Base-by-base conservation (phyloP, 2,113 vertebrate genomes). In the Mus pahari region DNA sequence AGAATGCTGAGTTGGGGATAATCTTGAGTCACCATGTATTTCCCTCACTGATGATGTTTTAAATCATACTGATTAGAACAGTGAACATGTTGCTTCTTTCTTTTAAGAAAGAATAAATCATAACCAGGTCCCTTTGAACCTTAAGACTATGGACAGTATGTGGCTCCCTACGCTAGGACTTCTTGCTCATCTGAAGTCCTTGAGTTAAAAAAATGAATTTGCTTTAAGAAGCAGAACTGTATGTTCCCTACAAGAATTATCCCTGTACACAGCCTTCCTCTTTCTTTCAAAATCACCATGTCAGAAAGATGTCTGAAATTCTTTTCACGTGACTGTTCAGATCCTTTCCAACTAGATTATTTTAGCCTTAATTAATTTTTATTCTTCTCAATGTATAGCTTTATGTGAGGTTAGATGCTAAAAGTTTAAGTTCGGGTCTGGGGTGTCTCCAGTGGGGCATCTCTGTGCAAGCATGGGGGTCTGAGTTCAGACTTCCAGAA, bases 31-130 rank as follows among this genome's bases (percentile, higher is more conserved):
- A 64, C 70, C 87, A 60, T 92, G 62, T 24, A 31, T 86, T 94
- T 91, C 89, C 33, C 39, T 71, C 60, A 45, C 53, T 77, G 91
- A 58, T 16, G 74, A 50, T 84, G 93, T 64, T 94, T 94, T 96
- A 94, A 96, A 96, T 90, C 84, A 88, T 31, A 83, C 74, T 91
- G 94, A 96, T 96, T 91, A 95, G 42, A 81, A 84, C 53, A 71
- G 10, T 31, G 26, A 12, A 66, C 89, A 74, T 92, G 71, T 86
- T 96, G 22, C 45, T 90, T 91, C n/a, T 75, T 94, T 91, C 73
- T 53, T 79, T 42, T 83, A 60, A 60, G 55, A 91, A 90, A 77
- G 70, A 83, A 74, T 55, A 48, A 89, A 84, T 79, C 89, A 96
- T 14, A 94, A 33, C 55, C 89, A n/a, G 95, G 58, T 19, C 66